Evolutionary conservation across 2,888 invertebrate species (phyloP).

Genomic region (Cecidostiba fungosa): DNA sequence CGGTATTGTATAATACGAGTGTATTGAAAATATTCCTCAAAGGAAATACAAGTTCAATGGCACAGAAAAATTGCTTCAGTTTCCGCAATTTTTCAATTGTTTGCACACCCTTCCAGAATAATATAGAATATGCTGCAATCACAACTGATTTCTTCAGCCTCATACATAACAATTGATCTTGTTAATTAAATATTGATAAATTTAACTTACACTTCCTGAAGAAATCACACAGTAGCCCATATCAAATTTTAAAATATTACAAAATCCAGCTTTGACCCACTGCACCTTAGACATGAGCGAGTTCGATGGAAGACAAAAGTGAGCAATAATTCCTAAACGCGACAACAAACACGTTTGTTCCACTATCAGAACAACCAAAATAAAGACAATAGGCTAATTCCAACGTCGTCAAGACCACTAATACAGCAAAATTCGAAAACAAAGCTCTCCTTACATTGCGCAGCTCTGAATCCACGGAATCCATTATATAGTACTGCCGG

Average conservation of each 20-base stretch:
- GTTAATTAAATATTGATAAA: neutral
- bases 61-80: constrained; percentile 56
- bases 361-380: neutral
- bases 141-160: constrained; percentile 30
- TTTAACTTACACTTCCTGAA: constrained; percentile 5
- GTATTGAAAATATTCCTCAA: constrained; percentile 20
- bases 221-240: constrained; percentile 22
- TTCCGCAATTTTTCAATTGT: constrained; percentile 61
- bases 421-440: neutral
- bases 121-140: constrained; percentile 13
- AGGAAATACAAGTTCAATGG: constrained; percentile 29
- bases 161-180: no score
- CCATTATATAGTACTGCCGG: constrained; percentile 7
- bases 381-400: neutral
- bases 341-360: neutral
- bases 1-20: neutral
- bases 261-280: constrained; percentile 19
- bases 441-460: neutral
- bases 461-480: constrained; percentile 36
- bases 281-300: neutral
- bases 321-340: neutral
- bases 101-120: constrained; percentile 52
- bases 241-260: neutral
- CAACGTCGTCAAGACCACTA: neutral
- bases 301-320: constrained; percentile 30